Evolutionary conservation across 2,797 vertebrate genomes (phyloP), one percentile per base, ranked within the genome.

Genomic region (Myotis findleyi): DNA sequence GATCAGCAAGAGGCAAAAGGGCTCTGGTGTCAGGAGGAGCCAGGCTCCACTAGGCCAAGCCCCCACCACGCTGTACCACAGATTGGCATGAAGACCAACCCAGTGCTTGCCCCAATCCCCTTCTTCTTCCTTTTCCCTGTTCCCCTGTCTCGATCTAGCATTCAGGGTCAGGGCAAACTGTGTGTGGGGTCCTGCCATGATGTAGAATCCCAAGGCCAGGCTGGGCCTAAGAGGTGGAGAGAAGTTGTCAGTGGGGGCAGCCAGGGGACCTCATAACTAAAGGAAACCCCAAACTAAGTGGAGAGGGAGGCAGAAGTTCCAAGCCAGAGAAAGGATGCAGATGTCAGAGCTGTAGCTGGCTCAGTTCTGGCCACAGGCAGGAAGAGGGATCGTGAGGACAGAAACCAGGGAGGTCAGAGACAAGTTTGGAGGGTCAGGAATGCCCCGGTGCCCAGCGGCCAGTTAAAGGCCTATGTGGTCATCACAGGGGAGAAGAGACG

Each of bases 1-100:
- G 53, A 17, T 75, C 38, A 69, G 47, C 4, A 17, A 18, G n/a
- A 36, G 25, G 17, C 11, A 3, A 13, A 33, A 20, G n/a, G 27
- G 27, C n/a, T 66, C 21, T 44, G 41, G 55, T 2, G 9, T 68
- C 25, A 17, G 77, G 38, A 68, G 36, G 7, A 30, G 30, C 33
- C 7, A 25, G 13, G 3, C 25, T 53, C 49, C 41, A 6, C 2
- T 14, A 11, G 30, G 33, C 90, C 47, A 27, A 0, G 0, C 4
- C 44, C 49, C 27, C 13, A 68, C 11, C 68, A 7, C 0, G 2
- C 80, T 25, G 14, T 38, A 4, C 12, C 44, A 41, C 27, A 38
- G 27, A 9, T 25, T 47, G 14, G 25, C 55, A 41, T 21, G 27
- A 68, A 79, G 72, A 68, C 36, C 76, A 36, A 7, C 25, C 59